These are phyloP conservation scores for silkworm (Bombyx mori) DNA, from an alignment of 1,140 invertebrate species.

Conservation along the genomic window ASM3026992v2 NC_085135.1:6207501-6208000, in stretches of 20 bases:
- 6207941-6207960: not conserved
- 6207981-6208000: conserved; percentile 3
- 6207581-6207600: not conserved
- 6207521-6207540: not conserved
- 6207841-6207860: not conserved
- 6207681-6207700: not conserved
- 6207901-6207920: not conserved
- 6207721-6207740: conserved; percentile 2
- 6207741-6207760: conserved; percentile 3
- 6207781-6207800: not conserved
- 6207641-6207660: not conserved
- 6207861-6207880: conserved; percentile 4
- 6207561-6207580: not conserved
- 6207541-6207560: too few relatives aligned
- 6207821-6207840: not conserved
- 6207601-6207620: not conserved
- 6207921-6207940: not conserved
- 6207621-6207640: not conserved
- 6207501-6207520: conserved; percentile 3
- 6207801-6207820: not conserved
- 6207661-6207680: not conserved
- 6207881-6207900: conserved; percentile 1
- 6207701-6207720: not conserved
- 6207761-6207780: not conserved
- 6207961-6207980: conserved; percentile 2